Conservation (phyloP, 2,113 vertebrate genomes). For the Clupea harengus region DNA sequence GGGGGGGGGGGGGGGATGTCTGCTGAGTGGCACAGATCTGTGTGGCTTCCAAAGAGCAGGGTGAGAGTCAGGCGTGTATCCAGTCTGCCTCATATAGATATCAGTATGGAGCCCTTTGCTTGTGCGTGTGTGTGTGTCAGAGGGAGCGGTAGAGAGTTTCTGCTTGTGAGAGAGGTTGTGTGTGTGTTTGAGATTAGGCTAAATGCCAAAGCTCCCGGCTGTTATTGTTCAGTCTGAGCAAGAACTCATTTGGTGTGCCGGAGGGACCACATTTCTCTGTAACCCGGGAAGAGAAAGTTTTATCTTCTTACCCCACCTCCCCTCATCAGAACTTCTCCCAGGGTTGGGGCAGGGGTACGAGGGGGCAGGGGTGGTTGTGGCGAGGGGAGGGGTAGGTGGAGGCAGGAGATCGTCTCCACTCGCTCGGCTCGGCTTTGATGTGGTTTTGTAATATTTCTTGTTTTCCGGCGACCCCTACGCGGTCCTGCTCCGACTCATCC, state of each 20-base stretch:
- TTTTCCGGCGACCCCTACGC: background rate
- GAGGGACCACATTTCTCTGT: background rate
- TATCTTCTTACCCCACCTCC: background rate
- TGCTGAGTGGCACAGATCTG: background rate
- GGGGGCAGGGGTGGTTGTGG: background rate
- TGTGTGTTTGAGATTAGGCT: slow-evolving; percentile 10
- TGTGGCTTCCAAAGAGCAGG: background rate
- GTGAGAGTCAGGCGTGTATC: background rate
- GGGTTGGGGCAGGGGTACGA: background rate
- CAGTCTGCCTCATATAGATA: background rate
- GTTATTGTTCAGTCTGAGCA: slow-evolving; percentile 34
- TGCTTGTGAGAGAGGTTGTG: background rate
- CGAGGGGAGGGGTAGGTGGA: background rate
- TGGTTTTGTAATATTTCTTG: slow-evolving; percentile 23
- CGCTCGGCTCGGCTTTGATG: slow-evolving; percentile 17
- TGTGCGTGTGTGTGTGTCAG: background rate
- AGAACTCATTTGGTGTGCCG: slow-evolving; percentile 2
- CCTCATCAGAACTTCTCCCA: background rate
- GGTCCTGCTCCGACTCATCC: slow-evolving; percentile 23
- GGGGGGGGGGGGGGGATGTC: background rate
- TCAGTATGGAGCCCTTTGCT: background rate
- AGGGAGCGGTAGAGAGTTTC: slow-evolving; percentile 40
- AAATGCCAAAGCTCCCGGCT: slow-evolving; percentile 19
- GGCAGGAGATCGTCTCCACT: background rate
- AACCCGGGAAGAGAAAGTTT: background rate